Base-by-base conservation (phyloP, 2,797 vertebrate species). In the Hipposideros larvatus region DNA sequence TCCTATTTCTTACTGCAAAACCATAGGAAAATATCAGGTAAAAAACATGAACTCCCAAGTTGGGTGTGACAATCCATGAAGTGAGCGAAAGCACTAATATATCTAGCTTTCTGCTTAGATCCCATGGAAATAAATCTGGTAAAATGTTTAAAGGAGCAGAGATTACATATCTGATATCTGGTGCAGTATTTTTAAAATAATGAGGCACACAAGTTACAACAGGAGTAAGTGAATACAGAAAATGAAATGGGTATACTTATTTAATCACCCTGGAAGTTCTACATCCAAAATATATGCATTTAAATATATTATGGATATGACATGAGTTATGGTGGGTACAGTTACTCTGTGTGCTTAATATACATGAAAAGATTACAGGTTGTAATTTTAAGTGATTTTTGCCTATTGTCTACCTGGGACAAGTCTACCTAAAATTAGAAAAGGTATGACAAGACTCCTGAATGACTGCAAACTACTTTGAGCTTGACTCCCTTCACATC, bases 1-100 rank as follows among this genome's bases (percentile, higher is more conserved):
- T 94, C 43, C 37, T 94, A 59, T 43, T 83, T 75, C 24, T 59
- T 83, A 55, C 75, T 34, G 15, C 43, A 94, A 96, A 75, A 22
- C 3, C 5, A 0, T 74, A n/a, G 26, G 26, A 53, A 87, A 95
- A 59, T 79, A 66, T 66, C 16, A 65, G 11, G 14, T 66, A 77
- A 75, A 87, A 77, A 87, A 63, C 18, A 78, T 48, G 26, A 92
- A 87, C 18, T 79, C 28, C 71, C 66, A 94, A 84, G 24, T 43
- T 66, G 37, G 5, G 0, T 85, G 10, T 68, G 28, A 84, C 59
- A 87, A 87, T 51, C 7, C 63, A 75, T 63, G 75, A 94, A 80
- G 31, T 46, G 22, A 65, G 85, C 5, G 14, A 78, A 90, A 77
- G n/a, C 2, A 22, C 6, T 87, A 84, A 65, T 87, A 24, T 41